These are phyloP conservation scores for Cyanoderma ruficeps DNA, from an alignment of 2,113 vertebrate species.

Conservation along the genomic window DNA sequence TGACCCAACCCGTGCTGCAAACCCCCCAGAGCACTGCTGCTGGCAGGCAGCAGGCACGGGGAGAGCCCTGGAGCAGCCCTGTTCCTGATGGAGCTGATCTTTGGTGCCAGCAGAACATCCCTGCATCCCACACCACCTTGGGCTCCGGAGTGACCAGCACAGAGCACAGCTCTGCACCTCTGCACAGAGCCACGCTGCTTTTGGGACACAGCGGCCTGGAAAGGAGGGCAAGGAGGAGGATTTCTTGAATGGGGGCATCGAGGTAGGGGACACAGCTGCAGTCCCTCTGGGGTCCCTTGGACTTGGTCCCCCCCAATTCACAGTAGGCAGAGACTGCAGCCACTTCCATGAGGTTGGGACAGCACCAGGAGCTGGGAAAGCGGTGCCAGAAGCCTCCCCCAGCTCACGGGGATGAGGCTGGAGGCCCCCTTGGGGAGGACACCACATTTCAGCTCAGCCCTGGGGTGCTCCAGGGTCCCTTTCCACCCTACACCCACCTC, in stretches of 20 bases:
- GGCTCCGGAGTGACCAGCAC: accelerated
- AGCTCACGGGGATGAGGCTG: not conserved
- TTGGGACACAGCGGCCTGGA: not conserved
- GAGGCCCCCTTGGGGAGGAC: accelerated
- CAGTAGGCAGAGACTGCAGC: not conserved
- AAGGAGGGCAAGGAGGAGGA: not conserved
- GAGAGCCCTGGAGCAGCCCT: not conserved
- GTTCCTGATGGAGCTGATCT: not conserved
- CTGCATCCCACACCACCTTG: not conserved
- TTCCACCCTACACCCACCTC: accelerated
- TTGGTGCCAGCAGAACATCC: not conserved
- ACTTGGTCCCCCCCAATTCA: not conserved
- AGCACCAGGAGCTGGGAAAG: not conserved
- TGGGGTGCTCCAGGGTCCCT: not conserved
- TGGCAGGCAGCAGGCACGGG: accelerated
- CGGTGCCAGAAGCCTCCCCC: not conserved
- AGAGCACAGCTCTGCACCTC: not conserved
- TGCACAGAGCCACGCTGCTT: not conserved
- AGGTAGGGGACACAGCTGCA: not conserved
- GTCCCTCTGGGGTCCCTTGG: no score
- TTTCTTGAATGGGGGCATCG: no score
- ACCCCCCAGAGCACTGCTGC: not conserved
- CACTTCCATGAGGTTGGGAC: not conserved
- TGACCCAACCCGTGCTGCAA: not conserved
- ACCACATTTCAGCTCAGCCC: not conserved